Conservation (phyloP, 1,140 invertebrate species). For the Drosophila saltans region DNA sequence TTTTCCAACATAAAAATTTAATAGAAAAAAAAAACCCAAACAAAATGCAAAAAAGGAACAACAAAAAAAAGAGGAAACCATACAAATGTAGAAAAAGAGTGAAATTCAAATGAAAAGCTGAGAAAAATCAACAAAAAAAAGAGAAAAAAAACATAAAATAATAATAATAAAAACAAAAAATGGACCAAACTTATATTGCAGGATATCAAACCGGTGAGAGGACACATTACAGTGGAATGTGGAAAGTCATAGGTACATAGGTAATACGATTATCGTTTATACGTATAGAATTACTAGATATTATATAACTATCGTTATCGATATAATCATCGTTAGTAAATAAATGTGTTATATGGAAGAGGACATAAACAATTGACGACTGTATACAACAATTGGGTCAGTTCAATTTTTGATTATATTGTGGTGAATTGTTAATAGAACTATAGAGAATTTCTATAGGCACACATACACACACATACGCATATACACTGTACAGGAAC, state of each 20-base stretch:
- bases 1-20: slow-evolving; percentile 20
- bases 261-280: slow-evolving; percentile 10
- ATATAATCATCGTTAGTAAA: slow-evolving; percentile 37
- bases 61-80: not conserved
- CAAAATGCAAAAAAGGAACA: not conserved
- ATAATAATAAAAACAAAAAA: not conserved
- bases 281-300: slow-evolving; percentile 7
- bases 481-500: slow-evolving; percentile 11
- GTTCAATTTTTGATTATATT: slow-evolving; percentile 10
- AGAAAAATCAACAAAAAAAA: slow-evolving; percentile 12
- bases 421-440: slow-evolving; percentile 30
- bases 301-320: slow-evolving; percentile 27
- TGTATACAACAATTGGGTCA: slow-evolving; percentile 1
- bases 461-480: slow-evolving; percentile 22
- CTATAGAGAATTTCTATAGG: slow-evolving; percentile 9
- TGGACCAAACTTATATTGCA: not conserved
- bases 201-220: slow-evolving; percentile 41
- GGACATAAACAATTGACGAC: not conserved
- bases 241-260: slow-evolving; percentile 24
- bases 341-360: slow-evolving; percentile 30
- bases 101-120: not conserved
- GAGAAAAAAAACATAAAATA: not conserved
- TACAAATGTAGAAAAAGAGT: not conserved
- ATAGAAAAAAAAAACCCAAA: slow-evolving; percentile 28
- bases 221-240: slow-evolving; percentile 50